Evolutionary conservation across 1,140 invertebrate species (phyloP).

Genomic region (Drosophila bipectinata): DNA sequence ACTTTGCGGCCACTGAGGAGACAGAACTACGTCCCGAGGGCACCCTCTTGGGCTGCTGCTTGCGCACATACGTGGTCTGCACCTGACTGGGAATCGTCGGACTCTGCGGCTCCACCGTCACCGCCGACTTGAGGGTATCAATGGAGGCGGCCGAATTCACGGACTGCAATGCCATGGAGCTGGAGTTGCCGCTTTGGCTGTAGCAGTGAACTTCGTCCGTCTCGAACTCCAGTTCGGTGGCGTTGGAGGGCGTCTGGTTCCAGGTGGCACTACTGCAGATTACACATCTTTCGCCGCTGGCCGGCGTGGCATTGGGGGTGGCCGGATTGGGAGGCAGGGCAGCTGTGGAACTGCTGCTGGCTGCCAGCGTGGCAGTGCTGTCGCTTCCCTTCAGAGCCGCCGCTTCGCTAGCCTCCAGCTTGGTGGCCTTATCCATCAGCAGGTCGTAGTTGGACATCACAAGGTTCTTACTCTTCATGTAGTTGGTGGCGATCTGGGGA

Average conservation of each 20-base stretch:
- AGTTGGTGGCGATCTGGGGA: conserved; percentile 88
- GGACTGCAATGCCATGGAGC: conserved; percentile 42
- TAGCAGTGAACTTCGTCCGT: conserved; percentile 84
- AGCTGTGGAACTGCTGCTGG: conserved; percentile 53
- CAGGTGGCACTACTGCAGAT: conserved; percentile 84
- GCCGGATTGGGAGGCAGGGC: conserved; percentile 2
- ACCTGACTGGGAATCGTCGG: neutral
- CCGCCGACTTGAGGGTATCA: conserved; percentile 68
- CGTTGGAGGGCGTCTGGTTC: conserved; percentile 87
- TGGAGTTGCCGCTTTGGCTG: conserved; percentile 48
- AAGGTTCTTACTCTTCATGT: conserved; percentile 89
- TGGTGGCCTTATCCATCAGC: conserved; percentile 85
- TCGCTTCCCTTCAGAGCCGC: conserved; percentile 57
- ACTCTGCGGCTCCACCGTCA: conserved; percentile 28
- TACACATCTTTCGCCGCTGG: conserved; percentile 85
- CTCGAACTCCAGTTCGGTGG: conserved; percentile 88
- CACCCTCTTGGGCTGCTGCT: conserved; percentile 61
- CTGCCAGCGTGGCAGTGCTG: conserved; percentile 64
- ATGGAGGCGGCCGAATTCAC: conserved; percentile 74
- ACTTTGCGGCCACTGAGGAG: conserved; percentile 79
- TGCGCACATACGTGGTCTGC: conserved; percentile 49
- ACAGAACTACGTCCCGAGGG: conserved; percentile 72
- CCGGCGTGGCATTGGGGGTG: conserved; percentile 2
- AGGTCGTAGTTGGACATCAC: conserved; percentile 87
- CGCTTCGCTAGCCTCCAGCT: conserved; percentile 69